phyloP scores from a whole-genome alignment of 2,113 vertebrate genomes.

The Phocoena sinus region DNA sequence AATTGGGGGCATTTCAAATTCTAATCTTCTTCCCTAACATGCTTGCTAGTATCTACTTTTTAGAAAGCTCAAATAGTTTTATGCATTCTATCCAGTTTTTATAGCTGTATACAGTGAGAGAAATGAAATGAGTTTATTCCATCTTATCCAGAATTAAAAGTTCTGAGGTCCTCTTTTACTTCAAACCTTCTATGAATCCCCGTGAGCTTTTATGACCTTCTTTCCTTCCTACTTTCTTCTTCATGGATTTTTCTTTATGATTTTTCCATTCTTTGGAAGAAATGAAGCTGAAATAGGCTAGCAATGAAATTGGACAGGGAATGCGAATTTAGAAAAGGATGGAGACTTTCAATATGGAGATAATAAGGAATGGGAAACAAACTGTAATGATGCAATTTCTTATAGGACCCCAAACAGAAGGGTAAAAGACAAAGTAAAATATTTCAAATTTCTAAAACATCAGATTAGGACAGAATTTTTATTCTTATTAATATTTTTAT shows the following conservation, averaged over 20 bases:
- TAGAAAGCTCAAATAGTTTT: background rate
- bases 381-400: background rate
- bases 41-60: background rate
- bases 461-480: background rate
- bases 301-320: background rate
- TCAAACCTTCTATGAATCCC: background rate
- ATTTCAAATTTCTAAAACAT: background rate
- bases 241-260: background rate
- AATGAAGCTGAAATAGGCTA: background rate
- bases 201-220: background rate
- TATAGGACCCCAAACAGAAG: background rate
- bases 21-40: background rate
- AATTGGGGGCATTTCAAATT: background rate
- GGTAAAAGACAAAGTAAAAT: background rate
- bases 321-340: background rate
- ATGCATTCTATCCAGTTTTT: background rate
- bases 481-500: slow-evolving; percentile 6
- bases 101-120: background rate
- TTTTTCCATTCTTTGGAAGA: background rate
- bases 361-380: background rate
- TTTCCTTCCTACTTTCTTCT: background rate
- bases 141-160: background rate
- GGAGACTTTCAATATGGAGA: background rate
- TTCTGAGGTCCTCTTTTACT: background rate
- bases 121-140: background rate